Conservation (phyloP, 2,888 invertebrate species). For the Melangyna quadrimaculata region DNA sequence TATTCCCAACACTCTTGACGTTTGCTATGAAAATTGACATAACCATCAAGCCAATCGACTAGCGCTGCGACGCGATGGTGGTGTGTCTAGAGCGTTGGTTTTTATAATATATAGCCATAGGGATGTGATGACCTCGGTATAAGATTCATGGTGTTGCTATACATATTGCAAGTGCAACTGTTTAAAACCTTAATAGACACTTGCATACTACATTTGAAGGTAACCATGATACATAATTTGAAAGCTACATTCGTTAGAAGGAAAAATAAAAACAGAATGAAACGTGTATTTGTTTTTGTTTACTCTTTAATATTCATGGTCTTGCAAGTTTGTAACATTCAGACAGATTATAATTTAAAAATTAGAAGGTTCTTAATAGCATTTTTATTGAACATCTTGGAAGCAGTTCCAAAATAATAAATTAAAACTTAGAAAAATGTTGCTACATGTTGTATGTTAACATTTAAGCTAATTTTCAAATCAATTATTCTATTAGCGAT, state of each 20-base stretch:
- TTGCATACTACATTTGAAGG: background rate
- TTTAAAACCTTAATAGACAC: background rate
- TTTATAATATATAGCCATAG: background rate
- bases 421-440: no score
- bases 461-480: no score
- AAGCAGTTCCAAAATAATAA: no score
- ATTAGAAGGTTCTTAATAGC: no score
- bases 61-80: background rate
- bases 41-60: conserved; percentile 20
- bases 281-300: background rate
- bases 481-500: no score
- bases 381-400: no score
- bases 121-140: background rate
- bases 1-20: conserved; percentile 55
- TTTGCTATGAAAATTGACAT: conserved; percentile 34
- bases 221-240: background rate
- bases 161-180: conserved; percentile 1
- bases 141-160: background rate
- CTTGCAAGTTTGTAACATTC: no score
- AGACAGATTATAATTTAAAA: no score
- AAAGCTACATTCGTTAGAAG: background rate
- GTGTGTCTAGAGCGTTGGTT: background rate
- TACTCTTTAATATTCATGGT: no score
- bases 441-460: no score
- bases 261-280: background rate